Conservation (phyloP, 2,888 invertebrate species). For the Euplexia lucipara region DNA sequence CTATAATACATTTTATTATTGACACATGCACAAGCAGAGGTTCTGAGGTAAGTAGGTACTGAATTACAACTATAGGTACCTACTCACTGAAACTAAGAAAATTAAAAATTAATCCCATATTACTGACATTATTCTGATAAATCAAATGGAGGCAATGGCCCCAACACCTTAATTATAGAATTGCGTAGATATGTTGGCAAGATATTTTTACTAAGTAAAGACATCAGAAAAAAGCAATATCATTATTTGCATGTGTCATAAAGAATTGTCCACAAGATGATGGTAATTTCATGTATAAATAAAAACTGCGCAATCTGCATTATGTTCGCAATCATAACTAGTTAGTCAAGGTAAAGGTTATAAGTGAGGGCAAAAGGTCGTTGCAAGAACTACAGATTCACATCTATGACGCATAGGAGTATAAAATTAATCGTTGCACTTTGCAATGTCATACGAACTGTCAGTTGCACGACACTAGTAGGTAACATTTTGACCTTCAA, state of each 20-base stretch:
- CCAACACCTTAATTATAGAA: too few species aligned
- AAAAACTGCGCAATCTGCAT: conserved; percentile 31
- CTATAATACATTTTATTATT: too few species aligned
- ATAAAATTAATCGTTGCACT: conserved; percentile 12
- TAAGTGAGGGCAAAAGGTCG: conserved; percentile 50
- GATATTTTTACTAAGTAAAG: not conserved
- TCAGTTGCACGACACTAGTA: not conserved
- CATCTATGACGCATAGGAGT: conserved; percentile 32
- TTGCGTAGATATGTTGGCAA: too few species aligned
- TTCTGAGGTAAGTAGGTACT: too few species aligned
- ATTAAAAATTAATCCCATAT: too few species aligned
- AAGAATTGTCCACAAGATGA: conserved; percentile 35
- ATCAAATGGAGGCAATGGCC: too few species aligned
- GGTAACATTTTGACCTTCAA: too few species aligned
- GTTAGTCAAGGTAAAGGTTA: conserved; percentile 46
- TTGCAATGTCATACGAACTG: conserved; percentile 28
- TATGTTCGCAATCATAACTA: conserved; percentile 21
- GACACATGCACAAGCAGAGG: too few species aligned
- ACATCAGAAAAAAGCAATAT: not conserved
- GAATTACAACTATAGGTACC: too few species aligned
- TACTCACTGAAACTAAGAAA: too few species aligned
- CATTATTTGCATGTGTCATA: not conserved
- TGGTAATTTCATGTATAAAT: conserved; percentile 37
- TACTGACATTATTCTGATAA: too few species aligned
- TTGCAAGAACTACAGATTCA: conserved; percentile 37